Percentiles rank a stretch among this genome's conserved stretches.
Evolutionary conservation across 2,113 vertebrate species (phyloP).

Genomic region (Microcebus jonahi): DNA sequence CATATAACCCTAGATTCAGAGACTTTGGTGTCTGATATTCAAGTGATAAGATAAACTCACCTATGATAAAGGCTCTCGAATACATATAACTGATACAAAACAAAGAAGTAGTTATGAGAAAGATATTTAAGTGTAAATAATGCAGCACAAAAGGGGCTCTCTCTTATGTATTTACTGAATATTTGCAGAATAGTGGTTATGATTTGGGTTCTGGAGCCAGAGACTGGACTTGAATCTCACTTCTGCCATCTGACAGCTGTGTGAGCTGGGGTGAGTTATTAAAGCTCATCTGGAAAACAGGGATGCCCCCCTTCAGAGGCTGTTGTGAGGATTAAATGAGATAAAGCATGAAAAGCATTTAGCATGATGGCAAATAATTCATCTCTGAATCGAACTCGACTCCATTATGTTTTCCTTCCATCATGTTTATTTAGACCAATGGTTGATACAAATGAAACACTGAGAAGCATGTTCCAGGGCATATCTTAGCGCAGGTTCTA

Average conservation of each 20-base stretch:
- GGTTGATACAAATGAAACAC: background rate
- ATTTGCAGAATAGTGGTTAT: background rate
- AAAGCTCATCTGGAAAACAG: background rate
- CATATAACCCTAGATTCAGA: background rate
- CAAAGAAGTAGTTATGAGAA: background rate
- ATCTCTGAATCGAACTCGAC: background rate
- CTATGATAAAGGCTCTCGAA: background rate
- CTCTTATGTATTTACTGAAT: background rate
- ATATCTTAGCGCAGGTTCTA: background rate
- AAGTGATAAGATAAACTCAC: background rate
- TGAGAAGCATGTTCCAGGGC: background rate
- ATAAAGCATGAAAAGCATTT: background rate
- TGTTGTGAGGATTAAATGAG: background rate
- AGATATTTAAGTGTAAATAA: constrained; percentile 11
- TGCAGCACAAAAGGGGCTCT: background rate
- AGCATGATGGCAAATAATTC: background rate
- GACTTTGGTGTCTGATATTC: background rate
- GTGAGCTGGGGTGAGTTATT: background rate
- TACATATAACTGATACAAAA: background rate
- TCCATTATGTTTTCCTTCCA: background rate
- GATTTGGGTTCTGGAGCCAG: background rate
- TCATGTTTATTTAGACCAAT: background rate
- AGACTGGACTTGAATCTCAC: background rate
- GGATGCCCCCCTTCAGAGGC: background rate
- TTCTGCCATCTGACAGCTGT: background rate